Evolutionary conservation across 1,140 invertebrate genomes (phyloP).

Genomic region (Nebria ingens): DNA sequence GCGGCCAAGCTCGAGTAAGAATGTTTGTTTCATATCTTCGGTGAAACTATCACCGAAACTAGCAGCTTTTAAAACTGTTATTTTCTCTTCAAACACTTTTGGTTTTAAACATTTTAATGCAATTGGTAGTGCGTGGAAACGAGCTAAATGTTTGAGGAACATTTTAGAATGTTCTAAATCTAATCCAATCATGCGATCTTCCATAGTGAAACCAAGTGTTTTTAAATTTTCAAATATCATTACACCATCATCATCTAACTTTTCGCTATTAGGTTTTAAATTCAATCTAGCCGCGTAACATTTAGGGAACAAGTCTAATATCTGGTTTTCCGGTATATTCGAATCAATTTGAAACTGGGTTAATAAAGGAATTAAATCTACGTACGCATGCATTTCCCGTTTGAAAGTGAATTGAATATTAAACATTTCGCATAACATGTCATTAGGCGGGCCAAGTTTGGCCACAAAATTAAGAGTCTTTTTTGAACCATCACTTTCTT

Average conservation of each 20-base stretch:
- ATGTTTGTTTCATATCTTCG: neutral
- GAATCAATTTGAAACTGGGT: conserved; percentile 38
- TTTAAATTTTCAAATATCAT: conserved; percentile 45
- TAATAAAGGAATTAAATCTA: conserved; percentile 38
- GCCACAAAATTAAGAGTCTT: conserved; percentile 39
- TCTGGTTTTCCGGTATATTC: conserved; percentile 30
- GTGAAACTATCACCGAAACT: conserved; percentile 1
- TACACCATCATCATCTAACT: conserved; percentile 33
- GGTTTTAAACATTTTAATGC: conserved; percentile 35
- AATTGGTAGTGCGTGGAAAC: conserved; percentile 42
- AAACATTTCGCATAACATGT: conserved; percentile 42
- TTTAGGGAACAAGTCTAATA: conserved; percentile 33
- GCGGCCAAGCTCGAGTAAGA: neutral
- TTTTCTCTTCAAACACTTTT: conserved; percentile 23
- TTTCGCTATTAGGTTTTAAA: conserved; percentile 17
- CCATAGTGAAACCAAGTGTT: conserved; percentile 33
- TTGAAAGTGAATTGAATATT: conserved; percentile 46
- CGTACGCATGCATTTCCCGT: conserved; percentile 47
- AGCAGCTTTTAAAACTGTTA: conserved; percentile 15
- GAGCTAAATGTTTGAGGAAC: conserved; percentile 39
- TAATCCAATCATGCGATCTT: conserved; percentile 35
- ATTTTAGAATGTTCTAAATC: conserved; percentile 34
- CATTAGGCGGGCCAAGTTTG: conserved; percentile 46
- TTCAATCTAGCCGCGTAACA: conserved; percentile 30
- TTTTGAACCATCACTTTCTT: conserved; percentile 19